phyloP scores from a whole-genome alignment of 2,797 vertebrate species.

The Falco concolor region DNA sequence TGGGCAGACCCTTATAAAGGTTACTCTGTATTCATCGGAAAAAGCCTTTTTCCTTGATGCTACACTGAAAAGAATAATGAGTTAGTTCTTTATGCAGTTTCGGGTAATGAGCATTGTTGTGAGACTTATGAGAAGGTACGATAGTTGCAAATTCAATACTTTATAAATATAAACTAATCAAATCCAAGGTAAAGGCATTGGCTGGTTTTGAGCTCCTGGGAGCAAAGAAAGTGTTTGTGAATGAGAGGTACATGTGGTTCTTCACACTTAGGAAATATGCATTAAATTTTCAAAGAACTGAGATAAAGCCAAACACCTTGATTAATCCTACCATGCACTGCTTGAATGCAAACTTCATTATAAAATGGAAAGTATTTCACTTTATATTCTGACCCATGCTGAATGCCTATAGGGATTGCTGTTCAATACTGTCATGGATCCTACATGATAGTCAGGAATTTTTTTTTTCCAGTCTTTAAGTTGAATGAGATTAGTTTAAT shows the following conservation, averaged over 20 bases:
- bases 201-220: not conserved
- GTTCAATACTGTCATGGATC: not conserved
- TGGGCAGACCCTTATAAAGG: not conserved
- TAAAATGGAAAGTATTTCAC: not conserved
- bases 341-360: not conserved
- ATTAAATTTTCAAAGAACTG: not conserved
- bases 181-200: not conserved
- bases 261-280: not conserved
- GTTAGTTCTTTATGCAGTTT: not conserved
- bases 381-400: not conserved
- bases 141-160: not conserved
- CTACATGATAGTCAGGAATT: not conserved
- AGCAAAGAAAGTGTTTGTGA: not conserved
- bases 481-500: not conserved
- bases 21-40: not conserved
- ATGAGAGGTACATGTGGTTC: not conserved
- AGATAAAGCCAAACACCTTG: not conserved
- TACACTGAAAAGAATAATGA: not conserved
- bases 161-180: not conserved
- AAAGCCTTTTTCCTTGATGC: not conserved
- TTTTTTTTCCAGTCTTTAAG: not conserved
- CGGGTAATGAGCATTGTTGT: not conserved
- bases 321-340: not conserved
- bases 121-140: not conserved
- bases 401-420: not conserved